Evolutionary conservation across 2,888 invertebrate genomes (phyloP).

Genomic region (Crematogaster levior): DNA sequence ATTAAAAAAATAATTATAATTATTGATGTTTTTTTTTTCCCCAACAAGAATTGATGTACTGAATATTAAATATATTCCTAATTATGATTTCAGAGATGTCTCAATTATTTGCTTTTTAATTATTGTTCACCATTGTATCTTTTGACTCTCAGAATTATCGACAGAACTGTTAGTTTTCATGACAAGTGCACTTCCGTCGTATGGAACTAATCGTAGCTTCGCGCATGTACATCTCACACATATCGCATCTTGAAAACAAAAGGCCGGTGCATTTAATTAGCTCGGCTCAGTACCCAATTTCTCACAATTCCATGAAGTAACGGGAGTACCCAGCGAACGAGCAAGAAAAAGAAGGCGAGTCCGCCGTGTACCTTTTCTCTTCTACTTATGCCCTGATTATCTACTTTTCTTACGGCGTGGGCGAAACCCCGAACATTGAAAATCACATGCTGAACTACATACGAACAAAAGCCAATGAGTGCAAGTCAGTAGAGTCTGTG

Average conservation of each 20-base stretch:
- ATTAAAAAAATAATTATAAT: background rate
- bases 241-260: constrained; percentile 74
- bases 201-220: background rate
- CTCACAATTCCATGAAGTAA: constrained; percentile 79
- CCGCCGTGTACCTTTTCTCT: constrained; percentile 66
- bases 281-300: constrained; percentile 76
- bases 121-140: background rate
- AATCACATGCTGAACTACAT: constrained; percentile 48
- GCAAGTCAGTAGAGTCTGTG: constrained; percentile 23
- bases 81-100: background rate
- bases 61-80: background rate
- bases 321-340: constrained; percentile 59
- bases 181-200: constrained; percentile 35
- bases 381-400: constrained; percentile 77
- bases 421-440: constrained; percentile 57
- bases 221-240: constrained; percentile 20
- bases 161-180: constrained; percentile 43
- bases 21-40: too few species aligned
- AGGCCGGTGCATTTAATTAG: constrained; percentile 79
- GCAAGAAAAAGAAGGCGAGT: constrained; percentile 59
- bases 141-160: constrained; percentile 54
- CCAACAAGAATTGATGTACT: too few species aligned
- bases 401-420: constrained; percentile 71
- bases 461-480: constrained; percentile 14
- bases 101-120: constrained; percentile 1